These are phyloP conservation scores for Apodemus speciosus DNA, from an alignment of 2,113 vertebrate genomes.

Conservation along the genomic window DNA sequence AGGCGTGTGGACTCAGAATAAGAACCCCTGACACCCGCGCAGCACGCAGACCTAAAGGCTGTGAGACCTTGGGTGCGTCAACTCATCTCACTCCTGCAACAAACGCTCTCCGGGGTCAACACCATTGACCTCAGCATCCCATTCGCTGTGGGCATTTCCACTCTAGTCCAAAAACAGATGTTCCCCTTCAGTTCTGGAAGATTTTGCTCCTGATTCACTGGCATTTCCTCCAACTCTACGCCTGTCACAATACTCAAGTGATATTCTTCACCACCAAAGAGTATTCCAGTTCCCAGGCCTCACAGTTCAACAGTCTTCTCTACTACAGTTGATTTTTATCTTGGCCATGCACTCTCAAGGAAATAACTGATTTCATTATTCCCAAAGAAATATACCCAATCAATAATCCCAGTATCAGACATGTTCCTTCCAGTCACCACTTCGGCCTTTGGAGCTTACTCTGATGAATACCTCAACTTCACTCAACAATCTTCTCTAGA, in stretches of 20 bases:
- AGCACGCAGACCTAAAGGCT: background rate
- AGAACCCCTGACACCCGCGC: background rate
- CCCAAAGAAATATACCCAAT: background rate
- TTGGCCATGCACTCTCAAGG: background rate
- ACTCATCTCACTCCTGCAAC: background rate
- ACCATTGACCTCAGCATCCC: no score
- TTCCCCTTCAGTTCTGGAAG: background rate
- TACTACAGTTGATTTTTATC: background rate
- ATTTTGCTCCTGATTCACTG: background rate
- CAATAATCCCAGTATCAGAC: background rate
- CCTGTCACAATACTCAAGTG: background rate
- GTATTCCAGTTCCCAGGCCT: background rate
- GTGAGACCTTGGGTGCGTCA: background rate
- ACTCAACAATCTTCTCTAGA: background rate
- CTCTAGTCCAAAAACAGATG: background rate
- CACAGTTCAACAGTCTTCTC: slow-evolving; percentile 13
- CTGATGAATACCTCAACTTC: background rate
- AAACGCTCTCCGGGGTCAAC: accelerated
- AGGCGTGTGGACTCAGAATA: background rate
- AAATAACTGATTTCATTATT: background rate
- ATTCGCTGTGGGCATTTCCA: background rate
- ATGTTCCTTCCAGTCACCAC: background rate
- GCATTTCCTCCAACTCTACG: background rate
- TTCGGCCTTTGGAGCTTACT: background rate
- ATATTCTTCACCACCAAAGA: background rate